Evolutionary conservation across 2,113 vertebrate species (phyloP), one percentile per base, ranked within the genome.

Genomic region (Leuciscus idus): DNA sequence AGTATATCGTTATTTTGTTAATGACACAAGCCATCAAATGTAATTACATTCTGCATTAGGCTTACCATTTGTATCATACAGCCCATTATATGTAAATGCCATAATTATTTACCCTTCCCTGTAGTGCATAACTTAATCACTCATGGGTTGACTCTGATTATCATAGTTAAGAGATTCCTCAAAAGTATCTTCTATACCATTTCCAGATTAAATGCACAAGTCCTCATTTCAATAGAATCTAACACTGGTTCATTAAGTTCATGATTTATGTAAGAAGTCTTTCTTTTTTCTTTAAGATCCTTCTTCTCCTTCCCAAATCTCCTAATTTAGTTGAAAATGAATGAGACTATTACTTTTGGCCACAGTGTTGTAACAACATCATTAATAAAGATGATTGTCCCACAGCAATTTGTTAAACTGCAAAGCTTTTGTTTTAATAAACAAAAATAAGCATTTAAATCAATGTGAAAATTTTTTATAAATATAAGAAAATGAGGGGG

Each of bases 191-290:
- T 78, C 28, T 33, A 66, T 55, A 33, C 21, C 15, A 13, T 77
- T 52, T 28, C 23, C 46, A 85, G 62, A 85, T 83, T 21, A 70
- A 72, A 55, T 26, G 46, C 62, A 23, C 68, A 78, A 85, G 74
- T 75, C 57, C 21, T 62, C 19, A 26, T 77, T 85, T 78, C 43
- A 78, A 68, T 78, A 28, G 28, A 85, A 64, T 76, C 12, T 78
- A 85, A 62, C 43, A 85, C 21, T 50, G 84, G 74, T 36, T 78
- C 84, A 78, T 85, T 77, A 76, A 66, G 57, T 76, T n/a, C 46
- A 28, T 66, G 84, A 68, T 85, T 78, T 76, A 85, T 66, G 74
- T 79, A 79, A 79, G 15, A 74, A 55, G 43, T 26, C 46, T 39
- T 64, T 55, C 10, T n/a, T 26, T 33, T 30, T n/a, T 17, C 36